Conservation (phyloP, 2,113 vertebrate species). For the Halcyon malimbica region DNA sequence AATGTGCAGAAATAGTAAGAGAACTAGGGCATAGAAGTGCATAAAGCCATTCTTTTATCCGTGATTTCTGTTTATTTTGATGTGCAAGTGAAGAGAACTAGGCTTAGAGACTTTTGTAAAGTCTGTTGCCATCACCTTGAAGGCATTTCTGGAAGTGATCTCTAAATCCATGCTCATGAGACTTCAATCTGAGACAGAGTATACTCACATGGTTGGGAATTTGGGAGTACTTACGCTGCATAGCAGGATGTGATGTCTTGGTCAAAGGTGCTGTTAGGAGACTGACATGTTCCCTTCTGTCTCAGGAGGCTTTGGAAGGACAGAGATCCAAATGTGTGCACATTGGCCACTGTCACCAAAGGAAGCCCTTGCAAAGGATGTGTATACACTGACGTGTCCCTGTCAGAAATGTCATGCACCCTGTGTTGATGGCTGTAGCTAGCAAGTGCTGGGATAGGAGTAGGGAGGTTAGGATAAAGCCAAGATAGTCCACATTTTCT, state of each 20-base stretch:
- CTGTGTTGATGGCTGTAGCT: background rate
- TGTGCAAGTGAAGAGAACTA: background rate
- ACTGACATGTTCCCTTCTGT: background rate
- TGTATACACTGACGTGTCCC: too few relatives aligned
- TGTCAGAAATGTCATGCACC: background rate
- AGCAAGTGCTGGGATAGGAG: background rate
- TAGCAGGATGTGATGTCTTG: background rate
- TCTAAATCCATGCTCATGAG: background rate
- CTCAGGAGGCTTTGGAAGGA: background rate
- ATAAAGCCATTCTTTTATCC: accelerated
- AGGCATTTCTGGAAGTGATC: background rate
- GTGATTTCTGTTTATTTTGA: background rate
- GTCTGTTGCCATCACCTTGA: background rate
- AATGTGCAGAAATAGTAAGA: background rate
- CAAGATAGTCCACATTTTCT: background rate
- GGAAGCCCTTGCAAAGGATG: background rate
- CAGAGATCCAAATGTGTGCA: background rate
- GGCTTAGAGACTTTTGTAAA: background rate
- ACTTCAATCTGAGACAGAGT: background rate
- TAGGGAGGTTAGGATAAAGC: background rate
- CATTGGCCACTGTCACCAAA: background rate
- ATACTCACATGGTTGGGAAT: accelerated
- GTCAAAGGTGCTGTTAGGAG: background rate
- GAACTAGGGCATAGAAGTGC: background rate
- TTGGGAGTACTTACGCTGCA: accelerated